Evolutionary conservation across 1,140 invertebrate genomes (phyloP), one percentile per base, ranked within the genome.

Genomic region (Scaptomyza pallida): DNA sequence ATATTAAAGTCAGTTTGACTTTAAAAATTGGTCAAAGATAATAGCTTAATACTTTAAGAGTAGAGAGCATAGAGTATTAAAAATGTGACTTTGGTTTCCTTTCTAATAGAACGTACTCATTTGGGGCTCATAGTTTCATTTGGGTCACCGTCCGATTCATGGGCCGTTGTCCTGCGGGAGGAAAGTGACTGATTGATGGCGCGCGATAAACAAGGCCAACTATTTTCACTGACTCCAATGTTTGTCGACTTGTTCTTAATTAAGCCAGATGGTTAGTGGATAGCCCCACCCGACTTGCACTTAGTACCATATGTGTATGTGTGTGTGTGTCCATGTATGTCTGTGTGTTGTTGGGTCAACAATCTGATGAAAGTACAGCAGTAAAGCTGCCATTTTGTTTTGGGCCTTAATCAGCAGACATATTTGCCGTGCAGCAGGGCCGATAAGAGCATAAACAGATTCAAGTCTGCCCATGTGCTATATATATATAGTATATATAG

Each of bases 161-260:
- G 44, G 71, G 79, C 59, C 64, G 47, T 48, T 65, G 82, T 85
- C 82, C 81, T 85, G 73, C 60, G 70, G 81, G 77, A 78, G 81
- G 77, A 78, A 81, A 71, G 72, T 79, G 56, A 33, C 63, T 65
- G 78, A 68, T 78, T 74, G 81, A 85, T 85, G 63, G 73, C 45
- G 59, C 69, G 77, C 81, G 81, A 85, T 85, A 86, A 85, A 83
- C 82, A 85, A 85, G 81, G 81, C 81, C 69, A 85, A 85, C 81
- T 86, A 85, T 81, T 74, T 86, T 67, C 69, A 85, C 71, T 83
- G 81, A 73, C 77, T 85, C 48, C 40, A 56, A 71, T 85, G 70
- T 85, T 85, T 85, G 70, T 56, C 70, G 62, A 85, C 77, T 86
- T 77, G 81, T 88, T 85, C 82, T 86, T 85, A 85, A 85, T 85